These are phyloP conservation scores for Umimayanthus kanabou DNA, from an alignment of 92 coral and sea anemone species.

Conservation along the genomic window DNA sequence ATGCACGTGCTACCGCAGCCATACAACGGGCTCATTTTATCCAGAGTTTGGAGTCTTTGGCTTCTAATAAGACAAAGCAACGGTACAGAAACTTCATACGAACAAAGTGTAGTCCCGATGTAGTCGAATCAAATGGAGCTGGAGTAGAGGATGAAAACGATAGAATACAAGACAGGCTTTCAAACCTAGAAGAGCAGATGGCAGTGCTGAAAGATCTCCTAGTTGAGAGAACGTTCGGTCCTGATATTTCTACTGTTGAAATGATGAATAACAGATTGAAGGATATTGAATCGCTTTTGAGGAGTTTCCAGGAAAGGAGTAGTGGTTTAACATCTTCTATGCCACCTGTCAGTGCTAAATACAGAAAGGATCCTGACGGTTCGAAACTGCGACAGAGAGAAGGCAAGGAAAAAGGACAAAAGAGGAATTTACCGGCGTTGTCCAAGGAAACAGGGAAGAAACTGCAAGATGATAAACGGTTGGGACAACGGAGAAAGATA, in stretches of 20 bases:
- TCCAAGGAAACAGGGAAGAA: neutral
- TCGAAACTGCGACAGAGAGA: neutral
- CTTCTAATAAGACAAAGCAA: constrained; percentile 50
- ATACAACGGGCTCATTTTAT: constrained; percentile 80
- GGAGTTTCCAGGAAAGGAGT: constrained; percentile 4
- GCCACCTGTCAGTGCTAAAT: neutral
- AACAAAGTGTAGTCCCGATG: constrained; percentile 68
- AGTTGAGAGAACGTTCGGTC: constrained; percentile 37
- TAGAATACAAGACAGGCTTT: constrained; percentile 34
- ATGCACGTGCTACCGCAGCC: constrained; percentile 80
- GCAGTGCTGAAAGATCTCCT: constrained; percentile 44
- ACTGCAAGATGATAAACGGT: neutral
- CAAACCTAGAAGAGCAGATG: constrained; percentile 51
- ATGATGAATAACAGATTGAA: constrained; percentile 37
- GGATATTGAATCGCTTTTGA: constrained; percentile 37
- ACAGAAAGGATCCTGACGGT: neutral
- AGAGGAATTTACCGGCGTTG: neutral
- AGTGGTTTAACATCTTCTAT: neutral
- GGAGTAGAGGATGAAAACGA: constrained; percentile 50
- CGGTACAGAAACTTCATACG: constrained; percentile 60
- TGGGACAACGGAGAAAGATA: neutral
- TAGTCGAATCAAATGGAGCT: constrained; percentile 44
- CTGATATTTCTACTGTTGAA: constrained; percentile 38
- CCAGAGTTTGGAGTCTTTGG: constrained; percentile 65
- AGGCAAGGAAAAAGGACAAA: neutral